These are phyloP conservation scores for Xiphorhynchus elegans DNA, from an alignment of 2,113 vertebrate genomes.

Conservation along the genomic window DNA sequence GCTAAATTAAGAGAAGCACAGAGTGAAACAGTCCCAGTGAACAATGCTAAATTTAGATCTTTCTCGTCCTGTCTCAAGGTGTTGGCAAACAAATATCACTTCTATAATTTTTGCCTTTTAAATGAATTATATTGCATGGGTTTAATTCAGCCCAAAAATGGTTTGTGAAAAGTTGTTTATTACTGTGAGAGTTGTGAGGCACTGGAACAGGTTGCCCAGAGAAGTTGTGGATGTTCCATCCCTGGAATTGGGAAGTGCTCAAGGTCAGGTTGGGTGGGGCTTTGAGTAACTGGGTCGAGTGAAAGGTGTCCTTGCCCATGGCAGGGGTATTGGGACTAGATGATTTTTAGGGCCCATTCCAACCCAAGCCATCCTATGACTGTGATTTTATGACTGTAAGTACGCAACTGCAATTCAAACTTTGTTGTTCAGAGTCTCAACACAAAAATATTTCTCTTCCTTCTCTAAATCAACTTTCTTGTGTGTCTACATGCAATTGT, in stretches of 20 bases:
- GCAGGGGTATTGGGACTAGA: background rate
- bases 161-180: background rate
- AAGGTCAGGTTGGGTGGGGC: background rate
- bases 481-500: background rate
- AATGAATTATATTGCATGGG: background rate
- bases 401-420: background rate
- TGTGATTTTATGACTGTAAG: background rate
- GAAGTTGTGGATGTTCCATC: background rate
- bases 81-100: constrained; percentile 6
- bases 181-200: background rate
- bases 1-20: constrained; percentile 26
- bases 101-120: background rate
- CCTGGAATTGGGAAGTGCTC: background rate
- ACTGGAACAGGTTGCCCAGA: background rate
- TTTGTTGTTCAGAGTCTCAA: background rate
- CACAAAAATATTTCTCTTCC: background rate
- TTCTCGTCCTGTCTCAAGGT: background rate
- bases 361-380: accelerated
- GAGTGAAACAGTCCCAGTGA: background rate
- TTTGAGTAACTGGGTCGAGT: background rate
- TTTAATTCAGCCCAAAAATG: background rate
- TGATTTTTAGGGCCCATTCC: background rate
- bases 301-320: background rate
- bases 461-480: background rate
- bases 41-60: background rate